Percentiles rank a stretch among this genome's conserved stretches.
Conservation (phyloP, 2,113 vertebrate species). For the Aplodontia rufa region DNA sequence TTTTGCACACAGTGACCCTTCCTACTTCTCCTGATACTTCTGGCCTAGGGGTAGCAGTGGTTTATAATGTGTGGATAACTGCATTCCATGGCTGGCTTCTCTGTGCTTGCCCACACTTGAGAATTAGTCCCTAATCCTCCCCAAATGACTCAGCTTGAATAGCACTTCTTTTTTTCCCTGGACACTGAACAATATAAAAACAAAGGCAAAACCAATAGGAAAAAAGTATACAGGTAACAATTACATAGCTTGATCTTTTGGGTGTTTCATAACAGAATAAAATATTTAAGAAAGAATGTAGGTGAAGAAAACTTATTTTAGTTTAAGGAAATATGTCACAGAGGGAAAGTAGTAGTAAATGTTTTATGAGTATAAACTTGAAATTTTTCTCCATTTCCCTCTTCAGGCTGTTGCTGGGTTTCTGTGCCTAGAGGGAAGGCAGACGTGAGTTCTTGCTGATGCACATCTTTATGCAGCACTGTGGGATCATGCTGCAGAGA, state of each 20-base stretch:
- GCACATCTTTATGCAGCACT: not conserved
- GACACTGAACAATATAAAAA: not conserved
- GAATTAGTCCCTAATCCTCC: not conserved
- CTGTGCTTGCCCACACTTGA: not conserved
- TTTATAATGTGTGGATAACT: not conserved
- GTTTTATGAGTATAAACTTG: not conserved
- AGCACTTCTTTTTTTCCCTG: not conserved
- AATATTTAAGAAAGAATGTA: conserved; percentile 22
- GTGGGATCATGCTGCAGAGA: not conserved
- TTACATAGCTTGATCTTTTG: not conserved
- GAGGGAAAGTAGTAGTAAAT: not conserved
- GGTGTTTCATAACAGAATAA: conserved; percentile 33
- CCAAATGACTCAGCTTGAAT: not conserved
- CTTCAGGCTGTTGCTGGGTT: not conserved
- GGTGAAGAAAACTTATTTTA: conserved; percentile 11
- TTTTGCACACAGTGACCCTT: not conserved
- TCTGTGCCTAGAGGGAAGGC: not conserved
- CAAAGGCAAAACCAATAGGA: not conserved
- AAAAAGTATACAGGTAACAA: not conserved
- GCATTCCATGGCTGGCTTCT: not conserved
- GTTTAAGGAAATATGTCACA: not conserved
- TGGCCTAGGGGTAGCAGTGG: not conserved
- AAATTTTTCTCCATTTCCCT: not conserved
- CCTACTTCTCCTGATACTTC: not conserved
- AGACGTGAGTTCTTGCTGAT: fast-evolving